These are phyloP conservation scores for Hippopotamus amphibius DNA, from an alignment of 2,113 vertebrate species.

Conservation along the genomic window DNA sequence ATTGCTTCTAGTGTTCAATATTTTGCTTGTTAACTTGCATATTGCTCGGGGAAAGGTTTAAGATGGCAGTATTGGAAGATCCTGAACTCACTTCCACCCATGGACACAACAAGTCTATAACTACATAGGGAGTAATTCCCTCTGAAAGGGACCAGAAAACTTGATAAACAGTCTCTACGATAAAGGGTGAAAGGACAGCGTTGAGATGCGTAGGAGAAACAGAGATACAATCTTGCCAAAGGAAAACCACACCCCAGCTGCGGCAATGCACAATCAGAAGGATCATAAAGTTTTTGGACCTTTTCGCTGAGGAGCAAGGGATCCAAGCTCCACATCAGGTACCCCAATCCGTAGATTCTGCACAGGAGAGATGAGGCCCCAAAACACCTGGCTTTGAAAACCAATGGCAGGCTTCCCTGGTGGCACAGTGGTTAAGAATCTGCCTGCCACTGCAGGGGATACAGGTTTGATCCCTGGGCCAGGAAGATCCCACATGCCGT, in stretches of 20 bases:
- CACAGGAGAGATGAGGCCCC: not conserved
- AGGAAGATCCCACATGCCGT: too few relatives aligned
- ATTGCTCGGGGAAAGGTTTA: not conserved
- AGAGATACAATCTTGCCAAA: too few relatives aligned
- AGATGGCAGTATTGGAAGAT: not conserved
- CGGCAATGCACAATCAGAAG: too few relatives aligned
- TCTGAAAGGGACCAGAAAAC: not conserved
- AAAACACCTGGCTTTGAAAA: not conserved
- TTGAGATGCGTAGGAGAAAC: too few relatives aligned
- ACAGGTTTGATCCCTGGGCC: too few relatives aligned
- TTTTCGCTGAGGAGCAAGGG: not conserved
- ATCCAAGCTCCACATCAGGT: not conserved
- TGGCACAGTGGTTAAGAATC: too few relatives aligned
- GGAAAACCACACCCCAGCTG: too few relatives aligned
- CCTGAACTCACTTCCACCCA: rapidly evolving
- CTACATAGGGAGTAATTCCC: not conserved
- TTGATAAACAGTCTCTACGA: not conserved
- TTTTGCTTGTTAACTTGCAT: not conserved
- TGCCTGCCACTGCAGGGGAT: too few relatives aligned
- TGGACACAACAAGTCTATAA: not conserved
- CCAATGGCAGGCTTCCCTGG: not conserved
- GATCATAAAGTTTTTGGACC: too few relatives aligned
- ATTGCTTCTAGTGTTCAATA: not conserved
- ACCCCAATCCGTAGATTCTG: not conserved
- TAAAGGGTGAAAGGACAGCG: not conserved